Percentiles rank a stretch among this genome's conserved stretches.
phyloP scores from a whole-genome alignment of 2,113 vertebrate genomes.

The rat (Rattus norvegicus) region DNA sequence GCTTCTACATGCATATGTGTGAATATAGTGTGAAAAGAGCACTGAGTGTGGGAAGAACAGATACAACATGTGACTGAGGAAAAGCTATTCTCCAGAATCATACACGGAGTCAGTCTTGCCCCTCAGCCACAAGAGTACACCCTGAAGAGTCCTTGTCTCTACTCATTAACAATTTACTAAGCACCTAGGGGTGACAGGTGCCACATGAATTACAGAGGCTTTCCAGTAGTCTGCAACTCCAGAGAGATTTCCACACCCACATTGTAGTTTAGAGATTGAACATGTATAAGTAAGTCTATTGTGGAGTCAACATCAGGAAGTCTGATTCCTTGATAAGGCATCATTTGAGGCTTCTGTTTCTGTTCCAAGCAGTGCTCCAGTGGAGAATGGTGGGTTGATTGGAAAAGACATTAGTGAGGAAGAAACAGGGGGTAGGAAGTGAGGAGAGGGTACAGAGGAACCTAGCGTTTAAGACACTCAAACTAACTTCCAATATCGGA shows the following conservation, averaged over 20 bases:
- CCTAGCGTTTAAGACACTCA: neutral
- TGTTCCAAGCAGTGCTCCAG: neutral
- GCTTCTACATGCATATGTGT: neutral
- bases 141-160: neutral
- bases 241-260: neutral
- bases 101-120: neutral
- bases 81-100: neutral
- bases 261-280: neutral
- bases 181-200: neutral
- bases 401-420: neutral
- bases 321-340: neutral
- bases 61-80: neutral
- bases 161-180: neutral
- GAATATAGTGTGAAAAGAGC: neutral
- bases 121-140: rapidly evolving
- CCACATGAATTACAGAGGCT: neutral
- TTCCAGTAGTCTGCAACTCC: neutral
- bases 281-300: no score
- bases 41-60: neutral
- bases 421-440: neutral
- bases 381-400: neutral
- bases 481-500: neutral
- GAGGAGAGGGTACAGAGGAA: neutral
- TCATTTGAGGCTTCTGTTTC: neutral
- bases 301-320: neutral